Conservation (phyloP, 2,113 vertebrate species). For the Micronycteris hirsuta region DNA sequence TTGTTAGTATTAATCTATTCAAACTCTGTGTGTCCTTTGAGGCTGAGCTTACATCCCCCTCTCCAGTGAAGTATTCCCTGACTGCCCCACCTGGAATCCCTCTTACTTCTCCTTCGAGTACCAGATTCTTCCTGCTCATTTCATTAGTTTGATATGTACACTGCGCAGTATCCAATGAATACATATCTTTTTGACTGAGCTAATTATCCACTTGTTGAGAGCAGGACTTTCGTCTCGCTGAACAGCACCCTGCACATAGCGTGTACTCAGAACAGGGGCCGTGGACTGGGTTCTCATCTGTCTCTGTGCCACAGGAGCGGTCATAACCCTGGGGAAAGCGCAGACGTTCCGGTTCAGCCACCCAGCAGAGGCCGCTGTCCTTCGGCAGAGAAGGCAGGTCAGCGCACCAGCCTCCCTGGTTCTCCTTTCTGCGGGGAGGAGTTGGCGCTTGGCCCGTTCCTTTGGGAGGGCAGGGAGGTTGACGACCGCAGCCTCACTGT, state of each 20-base stretch:
- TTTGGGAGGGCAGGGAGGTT: not conserved
- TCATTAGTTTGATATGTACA: not conserved
- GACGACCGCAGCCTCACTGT: not conserved
- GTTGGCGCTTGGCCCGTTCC: not conserved
- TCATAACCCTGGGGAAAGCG: conserved; percentile 91
- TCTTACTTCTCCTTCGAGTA: not conserved
- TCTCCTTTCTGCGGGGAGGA: not conserved
- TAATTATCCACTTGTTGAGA: not conserved
- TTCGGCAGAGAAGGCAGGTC: conserved; percentile 90
- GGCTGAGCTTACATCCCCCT: not conserved
- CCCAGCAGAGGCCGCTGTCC: conserved; percentile 92
- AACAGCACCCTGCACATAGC: not conserved
- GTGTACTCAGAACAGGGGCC: not conserved
- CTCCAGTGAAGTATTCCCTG: not conserved
- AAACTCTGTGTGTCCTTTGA: not conserved
- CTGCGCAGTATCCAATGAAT: not conserved
- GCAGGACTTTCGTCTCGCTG: not conserved
- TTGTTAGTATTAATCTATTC: not conserved
- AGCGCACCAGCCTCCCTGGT: conserved; percentile 37
- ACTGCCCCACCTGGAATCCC: not conserved
- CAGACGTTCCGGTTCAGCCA: conserved; percentile 97
- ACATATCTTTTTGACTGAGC: not conserved
- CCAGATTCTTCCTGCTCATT: not conserved
- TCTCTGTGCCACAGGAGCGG: conserved; percentile 82
- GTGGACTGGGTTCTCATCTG: not conserved